phyloP scores from a whole-genome alignment of 1,140 invertebrate species.

The Xylocopa sonorina region DNA sequence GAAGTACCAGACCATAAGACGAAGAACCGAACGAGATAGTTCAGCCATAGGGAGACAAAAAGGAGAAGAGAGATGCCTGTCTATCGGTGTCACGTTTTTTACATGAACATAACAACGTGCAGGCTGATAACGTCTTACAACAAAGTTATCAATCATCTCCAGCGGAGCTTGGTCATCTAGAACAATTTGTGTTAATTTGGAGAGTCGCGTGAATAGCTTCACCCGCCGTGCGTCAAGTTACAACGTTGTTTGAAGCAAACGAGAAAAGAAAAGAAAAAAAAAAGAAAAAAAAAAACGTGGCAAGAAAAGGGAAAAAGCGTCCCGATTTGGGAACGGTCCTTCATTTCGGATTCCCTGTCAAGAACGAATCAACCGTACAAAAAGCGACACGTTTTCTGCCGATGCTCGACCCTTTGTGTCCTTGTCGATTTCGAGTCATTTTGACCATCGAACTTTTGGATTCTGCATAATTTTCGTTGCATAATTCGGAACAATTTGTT shows the following conservation, averaged over 20 bases:
- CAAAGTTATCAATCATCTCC: slow-evolving; percentile 73
- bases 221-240: slow-evolving; percentile 30
- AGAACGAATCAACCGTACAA: slow-evolving; percentile 30
- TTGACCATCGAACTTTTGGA: not conserved
- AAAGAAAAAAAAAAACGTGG: not conserved
- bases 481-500: too few relatives aligned
- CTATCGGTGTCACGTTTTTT: slow-evolving; percentile 63
- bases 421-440: slow-evolving; percentile 22
- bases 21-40: slow-evolving; percentile 21
- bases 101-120: slow-evolving; percentile 72
- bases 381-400: slow-evolving; percentile 26
- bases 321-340: slow-evolving; percentile 30
- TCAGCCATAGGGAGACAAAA: slow-evolving; percentile 27
- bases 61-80: slow-evolving; percentile 45
- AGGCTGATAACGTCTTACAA: slow-evolving; percentile 69
- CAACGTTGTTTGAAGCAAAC: slow-evolving; percentile 11
- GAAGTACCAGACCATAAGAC: slow-evolving; percentile 22
- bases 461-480: too few relatives aligned
- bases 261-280: not conserved
- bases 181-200: slow-evolving; percentile 60
- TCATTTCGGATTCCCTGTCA: slow-evolving; percentile 44
- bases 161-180: slow-evolving; percentile 60
- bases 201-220: slow-evolving; percentile 19
- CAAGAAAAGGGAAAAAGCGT: not conserved
- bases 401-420: slow-evolving; percentile 8